Evolutionary conservation across 2,888 invertebrate genomes (phyloP).

Genomic region (Eilema griseolum): DNA sequence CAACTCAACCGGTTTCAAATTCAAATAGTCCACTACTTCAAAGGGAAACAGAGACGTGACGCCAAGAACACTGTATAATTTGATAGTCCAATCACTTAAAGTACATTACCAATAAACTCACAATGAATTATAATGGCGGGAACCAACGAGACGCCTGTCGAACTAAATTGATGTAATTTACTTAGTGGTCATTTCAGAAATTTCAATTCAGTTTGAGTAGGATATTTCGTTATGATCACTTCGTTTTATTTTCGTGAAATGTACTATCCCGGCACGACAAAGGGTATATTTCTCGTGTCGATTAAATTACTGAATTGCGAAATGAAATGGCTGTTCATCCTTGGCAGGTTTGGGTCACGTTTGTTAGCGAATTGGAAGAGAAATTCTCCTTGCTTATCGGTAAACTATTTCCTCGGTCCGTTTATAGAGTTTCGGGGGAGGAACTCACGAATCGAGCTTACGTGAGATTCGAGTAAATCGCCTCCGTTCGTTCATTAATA

Average conservation of each 20-base stretch:
- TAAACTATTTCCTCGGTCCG: too few relatives aligned
- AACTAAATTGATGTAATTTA: slow-evolving; percentile 9
- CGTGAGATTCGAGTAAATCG: too few relatives aligned
- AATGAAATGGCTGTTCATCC: neutral
- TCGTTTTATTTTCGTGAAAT: neutral
- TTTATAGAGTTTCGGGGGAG: too few relatives aligned
- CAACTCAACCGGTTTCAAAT: neutral
- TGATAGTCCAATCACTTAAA: slow-evolving; percentile 36
- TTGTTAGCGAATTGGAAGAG: too few relatives aligned
- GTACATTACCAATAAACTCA: slow-evolving; percentile 16
- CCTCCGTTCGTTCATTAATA: too few relatives aligned
- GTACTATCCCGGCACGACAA: neutral
- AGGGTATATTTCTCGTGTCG: neutral
- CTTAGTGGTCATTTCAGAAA: slow-evolving; percentile 2
- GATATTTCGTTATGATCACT: neutral
- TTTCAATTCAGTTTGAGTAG: neutral
- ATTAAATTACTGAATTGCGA: neutral
- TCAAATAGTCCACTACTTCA: slow-evolving; percentile 9
- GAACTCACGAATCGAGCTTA: too few relatives aligned
- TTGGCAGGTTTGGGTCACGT: neutral
- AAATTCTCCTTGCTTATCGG: too few relatives aligned
- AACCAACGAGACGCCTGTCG: slow-evolving; percentile 7
- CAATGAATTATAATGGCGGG: slow-evolving; percentile 23
- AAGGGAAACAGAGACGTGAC: neutral
- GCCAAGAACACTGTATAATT: slow-evolving; percentile 32